A percentile compares a stretch with the other conserved stretches of the same genome.
phyloP scores from a whole-genome alignment of 2,113 vertebrate genomes.

The Embiotoca jacksoni region DNA sequence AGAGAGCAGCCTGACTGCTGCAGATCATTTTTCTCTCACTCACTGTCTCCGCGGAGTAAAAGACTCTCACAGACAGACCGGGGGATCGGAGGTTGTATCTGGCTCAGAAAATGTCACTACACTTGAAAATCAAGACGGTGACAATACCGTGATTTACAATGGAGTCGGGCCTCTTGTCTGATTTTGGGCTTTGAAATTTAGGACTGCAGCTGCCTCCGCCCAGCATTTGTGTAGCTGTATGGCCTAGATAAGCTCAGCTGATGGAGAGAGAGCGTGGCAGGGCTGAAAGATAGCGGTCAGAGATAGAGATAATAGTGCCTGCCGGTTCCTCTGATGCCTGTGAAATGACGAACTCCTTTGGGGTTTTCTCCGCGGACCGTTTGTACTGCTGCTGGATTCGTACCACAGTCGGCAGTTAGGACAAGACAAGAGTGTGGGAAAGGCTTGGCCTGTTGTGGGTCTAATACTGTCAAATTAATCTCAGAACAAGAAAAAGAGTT shows the following conservation, averaged over 20 bases:
- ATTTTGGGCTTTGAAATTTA: conserved; percentile 36
- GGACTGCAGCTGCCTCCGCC: conserved; percentile 43
- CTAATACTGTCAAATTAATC: conserved; percentile 57
- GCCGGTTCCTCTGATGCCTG: conserved; percentile 56
- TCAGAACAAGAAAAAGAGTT: conserved; percentile 29
- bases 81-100: conserved; percentile 12
- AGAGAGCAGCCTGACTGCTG: conserved; percentile 46
- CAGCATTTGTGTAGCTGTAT: conserved; percentile 36
- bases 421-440: conserved; percentile 61
- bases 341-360: conserved; percentile 62
- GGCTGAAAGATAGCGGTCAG: conserved; percentile 56
- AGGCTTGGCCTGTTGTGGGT: conserved; percentile 25
- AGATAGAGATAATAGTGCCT: conserved; percentile 67
- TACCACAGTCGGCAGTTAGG: conserved; percentile 33
- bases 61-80: background rate
- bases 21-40: conserved; percentile 56
- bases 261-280: conserved; percentile 36
- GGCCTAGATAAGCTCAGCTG: conserved; percentile 59
- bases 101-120: conserved; percentile 19
- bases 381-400: conserved; percentile 48
- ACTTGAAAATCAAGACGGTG: conserved; percentile 40
- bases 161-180: conserved; percentile 15
- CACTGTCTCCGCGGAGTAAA: conserved; percentile 25
- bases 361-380: conserved; percentile 50
- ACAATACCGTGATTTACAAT: conserved; percentile 34